phyloP scores from a whole-genome alignment of 2,113 vertebrate genomes.

The Variabilichromis moorii region DNA sequence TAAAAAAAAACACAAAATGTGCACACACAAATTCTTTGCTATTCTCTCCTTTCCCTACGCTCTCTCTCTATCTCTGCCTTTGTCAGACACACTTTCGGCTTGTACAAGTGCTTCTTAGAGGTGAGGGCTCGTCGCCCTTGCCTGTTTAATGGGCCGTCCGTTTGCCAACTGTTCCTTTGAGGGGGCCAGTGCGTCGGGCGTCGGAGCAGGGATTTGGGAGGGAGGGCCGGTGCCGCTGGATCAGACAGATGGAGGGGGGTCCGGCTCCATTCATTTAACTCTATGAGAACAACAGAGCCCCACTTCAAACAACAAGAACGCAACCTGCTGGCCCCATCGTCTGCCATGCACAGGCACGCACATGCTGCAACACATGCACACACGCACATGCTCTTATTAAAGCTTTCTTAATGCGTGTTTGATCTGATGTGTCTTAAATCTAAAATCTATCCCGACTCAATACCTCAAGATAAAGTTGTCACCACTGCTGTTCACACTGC shows the following conservation, averaged over 20 bases:
- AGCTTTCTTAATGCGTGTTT: not conserved
- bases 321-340: constrained; percentile 60
- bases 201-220: constrained; percentile 65
- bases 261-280: constrained; percentile 66
- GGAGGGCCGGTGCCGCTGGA: constrained; percentile 64
- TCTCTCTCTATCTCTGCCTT: not conserved
- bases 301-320: constrained; percentile 69
- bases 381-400: constrained; percentile 38
- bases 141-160: constrained; percentile 57
- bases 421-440: not conserved
- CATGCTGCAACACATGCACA: constrained; percentile 45
- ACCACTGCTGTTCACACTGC: not conserved
- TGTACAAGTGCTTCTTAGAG: constrained; percentile 39
- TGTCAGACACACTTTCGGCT: not conserved
- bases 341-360: constrained; percentile 41
- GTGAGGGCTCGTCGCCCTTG: constrained; percentile 40
- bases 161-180: constrained; percentile 72
- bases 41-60: not conserved
- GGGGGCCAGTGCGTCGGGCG: constrained; percentile 56
- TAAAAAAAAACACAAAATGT: not conserved
- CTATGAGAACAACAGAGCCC: constrained; percentile 67
- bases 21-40: not conserved
- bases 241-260: constrained; percentile 69
- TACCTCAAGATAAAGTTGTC: constrained; percentile 19
- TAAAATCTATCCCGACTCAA: not conserved